These are phyloP conservation scores for Seriola dumerili DNA, from an alignment of 2,113 vertebrate species.

Conservation along the genomic window DNA sequence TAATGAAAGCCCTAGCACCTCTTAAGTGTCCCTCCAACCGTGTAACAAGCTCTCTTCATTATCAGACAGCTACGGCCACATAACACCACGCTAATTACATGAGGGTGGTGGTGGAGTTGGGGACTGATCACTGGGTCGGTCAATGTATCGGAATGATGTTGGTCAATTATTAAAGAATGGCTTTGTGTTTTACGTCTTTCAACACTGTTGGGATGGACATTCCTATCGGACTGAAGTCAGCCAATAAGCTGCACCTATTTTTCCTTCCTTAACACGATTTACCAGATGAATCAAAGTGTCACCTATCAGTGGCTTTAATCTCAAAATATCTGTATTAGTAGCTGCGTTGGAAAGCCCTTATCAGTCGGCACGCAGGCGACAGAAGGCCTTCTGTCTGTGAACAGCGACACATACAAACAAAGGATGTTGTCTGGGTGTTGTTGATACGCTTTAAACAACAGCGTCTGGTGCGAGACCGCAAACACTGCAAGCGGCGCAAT, in stretches of 20 bases:
- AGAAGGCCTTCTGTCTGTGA: constrained; percentile 42
- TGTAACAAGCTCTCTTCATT: constrained; percentile 75
- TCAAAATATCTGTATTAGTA: constrained; percentile 42
- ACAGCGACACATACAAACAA: constrained; percentile 26
- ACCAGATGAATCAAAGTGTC: constrained; percentile 28
- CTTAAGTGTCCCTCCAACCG: constrained; percentile 69
- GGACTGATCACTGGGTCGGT: constrained; percentile 29
- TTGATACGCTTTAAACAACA: constrained; percentile 43
- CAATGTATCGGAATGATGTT: constrained; percentile 17
- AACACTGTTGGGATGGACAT: neutral
- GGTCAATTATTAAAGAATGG: constrained; percentile 29
- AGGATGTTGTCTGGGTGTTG: constrained; percentile 42
- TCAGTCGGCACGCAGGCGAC: constrained; percentile 16
- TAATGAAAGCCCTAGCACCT: constrained; percentile 72
- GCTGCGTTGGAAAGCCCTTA: constrained; percentile 25
- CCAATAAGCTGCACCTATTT: neutral
- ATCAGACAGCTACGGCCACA: constrained; percentile 54
- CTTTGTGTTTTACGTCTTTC: constrained; percentile 1
- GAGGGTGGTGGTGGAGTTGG: constrained; percentile 8
- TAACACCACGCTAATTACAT: constrained; percentile 65
- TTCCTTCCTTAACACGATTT: neutral
- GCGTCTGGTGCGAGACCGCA: constrained; percentile 22
- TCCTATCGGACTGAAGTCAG: neutral
- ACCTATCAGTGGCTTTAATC: constrained; percentile 27
- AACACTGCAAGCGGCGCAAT: constrained; percentile 21